phyloP scores from a whole-genome alignment of 1,140 invertebrate genomes.

The Cotesia typhae region DNA sequence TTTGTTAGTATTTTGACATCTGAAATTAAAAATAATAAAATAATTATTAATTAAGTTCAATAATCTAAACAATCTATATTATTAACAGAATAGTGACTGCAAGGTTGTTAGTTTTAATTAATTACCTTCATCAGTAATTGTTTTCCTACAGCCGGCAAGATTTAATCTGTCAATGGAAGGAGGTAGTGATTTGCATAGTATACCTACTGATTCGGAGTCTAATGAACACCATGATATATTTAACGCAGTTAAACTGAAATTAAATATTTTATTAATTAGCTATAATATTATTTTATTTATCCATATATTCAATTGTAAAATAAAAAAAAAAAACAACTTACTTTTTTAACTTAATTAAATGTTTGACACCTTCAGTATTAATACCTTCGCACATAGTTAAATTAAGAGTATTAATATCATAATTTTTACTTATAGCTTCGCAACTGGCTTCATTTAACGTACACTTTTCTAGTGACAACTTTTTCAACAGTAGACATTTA shows the following conservation, averaged over 20 bases:
- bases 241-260: constrained; percentile 74
- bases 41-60: neutral
- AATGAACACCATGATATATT: constrained; percentile 86
- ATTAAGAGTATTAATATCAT: constrained; percentile 76
- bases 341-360: constrained; percentile 72
- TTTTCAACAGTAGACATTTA: constrained; percentile 76
- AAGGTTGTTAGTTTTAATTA: constrained; percentile 38
- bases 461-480: constrained; percentile 85
- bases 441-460: constrained; percentile 72
- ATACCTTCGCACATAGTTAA: constrained; percentile 78
- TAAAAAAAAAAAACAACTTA: constrained; percentile 49
- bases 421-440: constrained; percentile 72
- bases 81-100: too few relatives aligned
- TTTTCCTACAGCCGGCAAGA: constrained; percentile 80
- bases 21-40: constrained; percentile 59
- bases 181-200: constrained; percentile 73
- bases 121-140: constrained; percentile 79
- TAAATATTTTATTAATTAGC: constrained; percentile 29
- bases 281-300: neutral
- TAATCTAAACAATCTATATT: constrained; percentile 8
- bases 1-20: constrained; percentile 74
- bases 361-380: constrained; percentile 68
- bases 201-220: constrained; percentile 68
- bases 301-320: neutral
- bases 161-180: constrained; percentile 76